These are phyloP conservation scores for Benthochromis sp. DNA, from an alignment of 2,113 vertebrate species.

Conservation along the genomic window DNA sequence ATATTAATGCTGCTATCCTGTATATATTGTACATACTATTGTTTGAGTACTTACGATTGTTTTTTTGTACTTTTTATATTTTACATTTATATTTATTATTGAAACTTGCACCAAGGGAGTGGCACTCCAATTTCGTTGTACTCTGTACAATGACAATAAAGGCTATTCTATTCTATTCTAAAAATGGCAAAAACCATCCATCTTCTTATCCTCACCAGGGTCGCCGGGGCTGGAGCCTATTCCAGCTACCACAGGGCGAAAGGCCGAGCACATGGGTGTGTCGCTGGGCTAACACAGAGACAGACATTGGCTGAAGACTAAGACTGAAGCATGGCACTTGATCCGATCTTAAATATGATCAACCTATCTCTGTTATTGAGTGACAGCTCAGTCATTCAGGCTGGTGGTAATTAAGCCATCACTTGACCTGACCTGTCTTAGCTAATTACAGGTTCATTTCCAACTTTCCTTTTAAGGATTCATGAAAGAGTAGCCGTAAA, in stretches of 20 bases:
- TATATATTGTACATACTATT: too few relatives aligned
- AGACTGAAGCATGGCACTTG: not conserved
- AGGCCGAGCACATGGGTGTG: not conserved
- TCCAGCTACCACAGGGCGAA: not conserved
- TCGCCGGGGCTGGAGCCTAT: not conserved
- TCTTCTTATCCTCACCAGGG: not conserved
- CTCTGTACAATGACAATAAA: too few relatives aligned
- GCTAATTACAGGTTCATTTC: not conserved
- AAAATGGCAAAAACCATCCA: not conserved
- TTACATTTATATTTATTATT: too few relatives aligned
- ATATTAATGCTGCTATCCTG: too few relatives aligned
- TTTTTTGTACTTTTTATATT: too few relatives aligned
- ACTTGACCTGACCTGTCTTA: not conserved
- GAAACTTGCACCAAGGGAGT: too few relatives aligned
- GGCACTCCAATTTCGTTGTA: too few relatives aligned
- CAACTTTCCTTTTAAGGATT: not conserved
- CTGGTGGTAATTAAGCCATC: not conserved
- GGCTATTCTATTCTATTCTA: too few relatives aligned
- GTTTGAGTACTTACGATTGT: too few relatives aligned
- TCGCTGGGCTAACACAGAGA: accelerated
- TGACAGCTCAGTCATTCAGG: not conserved
- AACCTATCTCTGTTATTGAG: not conserved
- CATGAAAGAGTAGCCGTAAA: accelerated
- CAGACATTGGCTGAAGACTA: not conserved
- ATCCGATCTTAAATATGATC: not conserved